Evolutionary conservation across 2,113 vertebrate species (phyloP).

Genomic region (Gasterosteus nipponicus): DNA sequence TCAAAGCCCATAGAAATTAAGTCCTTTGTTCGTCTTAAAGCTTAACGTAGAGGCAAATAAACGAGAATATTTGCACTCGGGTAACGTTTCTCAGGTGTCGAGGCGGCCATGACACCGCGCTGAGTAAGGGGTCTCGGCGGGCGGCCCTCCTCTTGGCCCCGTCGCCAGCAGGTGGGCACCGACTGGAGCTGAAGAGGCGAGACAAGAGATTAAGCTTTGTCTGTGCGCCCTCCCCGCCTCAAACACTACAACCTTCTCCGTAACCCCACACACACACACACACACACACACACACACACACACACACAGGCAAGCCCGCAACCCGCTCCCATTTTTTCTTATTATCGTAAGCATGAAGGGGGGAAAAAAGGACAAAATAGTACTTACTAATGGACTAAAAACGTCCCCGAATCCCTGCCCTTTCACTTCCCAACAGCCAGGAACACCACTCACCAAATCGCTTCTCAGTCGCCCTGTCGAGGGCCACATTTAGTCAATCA

Average conservation of each 20-base stretch:
- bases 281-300: slow-evolving; percentile 26
- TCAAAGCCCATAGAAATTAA: slow-evolving; percentile 13
- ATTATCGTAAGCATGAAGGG: slow-evolving; percentile 67
- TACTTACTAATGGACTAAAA: slow-evolving; percentile 81
- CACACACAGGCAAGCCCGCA: slow-evolving; percentile 9
- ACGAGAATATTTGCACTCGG: slow-evolving; percentile 79
- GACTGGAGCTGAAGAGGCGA: slow-evolving; percentile 82
- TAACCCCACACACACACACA: not conserved
- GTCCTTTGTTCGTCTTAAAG: not conserved
- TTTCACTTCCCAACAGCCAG: slow-evolving; percentile 58
- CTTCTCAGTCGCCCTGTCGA: slow-evolving; percentile 55
- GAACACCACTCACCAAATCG: slow-evolving; percentile 67
- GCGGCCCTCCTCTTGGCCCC: slow-evolving; percentile 83
- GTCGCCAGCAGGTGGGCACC: slow-evolving; percentile 81
- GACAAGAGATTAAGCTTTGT: slow-evolving; percentile 82
- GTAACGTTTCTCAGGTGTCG: slow-evolving; percentile 84
- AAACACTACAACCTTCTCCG: slow-evolving; percentile 57
- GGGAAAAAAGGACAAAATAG: slow-evolving; percentile 60
- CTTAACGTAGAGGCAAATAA: slow-evolving; percentile 43
- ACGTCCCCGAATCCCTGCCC: slow-evolving; percentile 59
- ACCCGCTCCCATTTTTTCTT: slow-evolving; percentile 76
- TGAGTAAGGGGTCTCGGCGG: slow-evolving; percentile 87
- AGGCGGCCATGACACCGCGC: slow-evolving; percentile 83
- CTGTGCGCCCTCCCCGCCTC: slow-evolving; percentile 56
- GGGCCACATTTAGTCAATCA: slow-evolving; percentile 71